Base-by-base conservation (phyloP, 2,888 invertebrate species). In the Tetropium fuscum region DNA sequence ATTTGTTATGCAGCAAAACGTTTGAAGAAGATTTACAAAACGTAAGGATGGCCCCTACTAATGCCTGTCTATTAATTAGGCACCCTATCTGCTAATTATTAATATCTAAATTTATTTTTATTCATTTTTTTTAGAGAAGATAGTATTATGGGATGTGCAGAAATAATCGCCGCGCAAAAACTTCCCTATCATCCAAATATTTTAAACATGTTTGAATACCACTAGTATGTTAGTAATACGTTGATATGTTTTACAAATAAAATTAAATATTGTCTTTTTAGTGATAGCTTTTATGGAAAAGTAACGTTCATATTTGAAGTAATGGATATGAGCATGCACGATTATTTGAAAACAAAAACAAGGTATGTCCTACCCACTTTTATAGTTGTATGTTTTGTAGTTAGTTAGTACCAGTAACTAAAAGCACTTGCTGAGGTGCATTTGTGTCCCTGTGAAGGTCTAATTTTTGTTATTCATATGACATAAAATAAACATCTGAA, bases 281-380 rank as follows among this genome's bases (percentile, higher is more conserved):
- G 88, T 78, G 87, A 89, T 74, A 83, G 85, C 34, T 78, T 83
- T 48, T 81, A 84, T 13, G 87, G 88, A 20, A 84, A 84, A 68
- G 81, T 88, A 38, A 85, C 86, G 13, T 82, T 89, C 53, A 84
- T 90, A 47, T 88, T 88, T 73, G 88, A 90, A 74, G 76, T 90
- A 44, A 89, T 89, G 89, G 89, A 89, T 69, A 87, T 88, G 87
- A 89, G 88, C 75, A 82, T 90, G 65, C 88, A 88, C 75, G 89
- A 89, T 71, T 81, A 87, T 66, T 84, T 89, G 66, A 69, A 70
- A 60, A 63, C 67, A 1, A 66, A 64, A 34, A 59, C 64, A 40
- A 68, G 58, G 51, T 40, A 44, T 18, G 73, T 45, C 69, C 7
- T 16, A 27, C 19, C 27, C 5, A 19, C 3, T 4, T 22, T 15